These are phyloP conservation scores for Teleopsis dalmanni DNA, from an alignment of 1,140 invertebrate genomes.

Conservation along the genomic window DNA sequence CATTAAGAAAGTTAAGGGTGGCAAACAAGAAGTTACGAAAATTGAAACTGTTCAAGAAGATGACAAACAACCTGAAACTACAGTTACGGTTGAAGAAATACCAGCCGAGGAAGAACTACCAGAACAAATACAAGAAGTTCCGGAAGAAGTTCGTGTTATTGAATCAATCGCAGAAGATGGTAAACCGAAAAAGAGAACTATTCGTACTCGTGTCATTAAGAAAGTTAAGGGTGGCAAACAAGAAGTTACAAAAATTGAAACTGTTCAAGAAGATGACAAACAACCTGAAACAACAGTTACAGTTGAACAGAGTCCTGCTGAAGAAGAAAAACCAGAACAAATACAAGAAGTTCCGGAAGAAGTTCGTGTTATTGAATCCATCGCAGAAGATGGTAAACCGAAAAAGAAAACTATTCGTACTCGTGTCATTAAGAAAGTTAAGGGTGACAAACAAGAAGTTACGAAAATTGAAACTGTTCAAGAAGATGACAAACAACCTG, in stretches of 20 bases:
- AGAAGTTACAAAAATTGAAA: constrained; percentile 38
- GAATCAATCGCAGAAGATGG: constrained; percentile 16
- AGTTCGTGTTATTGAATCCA: constrained; percentile 14
- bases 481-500: constrained; percentile 30
- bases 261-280: constrained; percentile 40
- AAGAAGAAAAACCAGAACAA: constrained; percentile 11
- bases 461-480: constrained; percentile 32
- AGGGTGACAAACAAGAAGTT: constrained; percentile 25
- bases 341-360: constrained; percentile 9
- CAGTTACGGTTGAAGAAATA: constrained; percentile 24
- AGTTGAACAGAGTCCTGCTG: constrained; percentile 13
- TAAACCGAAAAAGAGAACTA: constrained; percentile 11
- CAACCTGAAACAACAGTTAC: constrained; percentile 29
- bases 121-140: constrained; percentile 18
- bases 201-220: constrained; percentile 24
- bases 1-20: constrained; percentile 29
- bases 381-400: constrained; percentile 24
- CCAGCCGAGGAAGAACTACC: constrained; percentile 13
- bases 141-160: constrained; percentile 11
- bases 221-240: constrained; percentile 31
- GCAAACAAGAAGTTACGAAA: constrained; percentile 35
- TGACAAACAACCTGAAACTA: constrained; percentile 19
- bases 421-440: constrained; percentile 29
- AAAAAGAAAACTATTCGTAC: constrained; percentile 31
- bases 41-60: constrained; percentile 29